phyloP scores from a whole-genome alignment of 1,140 invertebrate species.

The Bathynomus jamesi region DNA sequence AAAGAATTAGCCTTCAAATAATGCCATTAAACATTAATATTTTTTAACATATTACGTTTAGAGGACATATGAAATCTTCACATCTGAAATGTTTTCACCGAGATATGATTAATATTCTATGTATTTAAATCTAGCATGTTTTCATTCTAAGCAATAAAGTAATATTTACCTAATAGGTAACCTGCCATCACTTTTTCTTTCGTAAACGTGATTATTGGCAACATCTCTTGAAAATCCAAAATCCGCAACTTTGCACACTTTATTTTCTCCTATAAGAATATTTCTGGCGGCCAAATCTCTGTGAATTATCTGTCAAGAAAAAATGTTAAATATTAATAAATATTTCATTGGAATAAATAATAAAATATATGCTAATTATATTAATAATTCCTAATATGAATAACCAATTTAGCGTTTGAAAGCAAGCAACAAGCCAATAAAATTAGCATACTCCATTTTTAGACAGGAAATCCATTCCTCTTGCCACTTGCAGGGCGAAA shows the following conservation, averaged over 20 bases:
- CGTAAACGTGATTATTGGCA: constrained; percentile 72
- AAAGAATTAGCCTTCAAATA: not conserved
- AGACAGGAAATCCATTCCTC: constrained; percentile 85
- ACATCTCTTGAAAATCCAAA: constrained; percentile 87
- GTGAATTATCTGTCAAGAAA: constrained; percentile 67
- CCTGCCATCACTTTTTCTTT: constrained; percentile 77
- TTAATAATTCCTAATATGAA: too few relatives aligned
- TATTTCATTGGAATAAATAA: too few relatives aligned
- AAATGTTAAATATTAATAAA: too few relatives aligned
- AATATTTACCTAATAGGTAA: constrained; percentile 55
- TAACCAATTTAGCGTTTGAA: too few relatives aligned
- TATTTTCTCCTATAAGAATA: constrained; percentile 75
- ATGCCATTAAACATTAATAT: not conserved
- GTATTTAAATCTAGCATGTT: too few relatives aligned
- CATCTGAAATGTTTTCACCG: not conserved
- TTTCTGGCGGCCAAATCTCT: constrained; percentile 85
- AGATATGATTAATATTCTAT: not conserved
- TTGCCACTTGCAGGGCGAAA: constrained; percentile 83
- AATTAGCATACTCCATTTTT: constrained; percentile 61
- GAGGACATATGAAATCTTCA: not conserved
- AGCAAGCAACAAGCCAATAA: not conserved
- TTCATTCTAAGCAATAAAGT: too few relatives aligned
- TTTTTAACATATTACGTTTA: not conserved
- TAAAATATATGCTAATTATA: too few relatives aligned
- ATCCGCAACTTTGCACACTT: constrained; percentile 85